phyloP scores from a whole-genome alignment of 2,888 invertebrate species.

The Limenitis camilla region DNA sequence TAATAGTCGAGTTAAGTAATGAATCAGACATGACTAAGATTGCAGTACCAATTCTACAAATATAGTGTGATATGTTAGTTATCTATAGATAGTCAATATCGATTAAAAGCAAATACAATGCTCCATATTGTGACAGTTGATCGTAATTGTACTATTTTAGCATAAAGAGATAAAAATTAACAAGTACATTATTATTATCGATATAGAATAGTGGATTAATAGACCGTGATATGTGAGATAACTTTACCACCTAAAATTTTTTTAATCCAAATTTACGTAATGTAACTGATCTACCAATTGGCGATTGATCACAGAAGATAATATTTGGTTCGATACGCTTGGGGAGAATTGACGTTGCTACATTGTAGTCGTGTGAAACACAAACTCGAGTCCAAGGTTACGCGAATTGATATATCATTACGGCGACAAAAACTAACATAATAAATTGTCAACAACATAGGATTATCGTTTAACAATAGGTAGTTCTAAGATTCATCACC shows the following conservation, averaged over 20 bases:
- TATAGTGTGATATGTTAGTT: slow-evolving; percentile 5
- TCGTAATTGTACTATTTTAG: neutral
- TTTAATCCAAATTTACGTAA: slow-evolving; percentile 13
- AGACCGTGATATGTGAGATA: too few relatives aligned
- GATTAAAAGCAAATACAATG: slow-evolving; percentile 6
- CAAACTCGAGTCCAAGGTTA: slow-evolving; percentile 61
- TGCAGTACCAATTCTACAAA: slow-evolving; percentile 6
- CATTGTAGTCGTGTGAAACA: slow-evolving; percentile 40
- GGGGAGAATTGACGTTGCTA: slow-evolving; percentile 52
- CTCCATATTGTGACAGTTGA: neutral
- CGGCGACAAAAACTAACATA: slow-evolving; percentile 41
- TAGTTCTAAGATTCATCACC: too few relatives aligned
- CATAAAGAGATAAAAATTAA: neutral
- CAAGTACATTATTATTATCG: too few relatives aligned
- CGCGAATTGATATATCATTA: slow-evolving; percentile 41
- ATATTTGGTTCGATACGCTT: slow-evolving; percentile 61
- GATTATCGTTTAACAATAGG: neutral
- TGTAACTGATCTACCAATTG: slow-evolving; percentile 49
- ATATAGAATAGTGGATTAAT: too few relatives aligned
- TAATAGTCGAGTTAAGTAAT: slow-evolving; percentile 12
- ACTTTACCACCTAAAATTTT: neutral
- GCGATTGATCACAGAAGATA: slow-evolving; percentile 61
- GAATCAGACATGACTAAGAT: slow-evolving; percentile 11
- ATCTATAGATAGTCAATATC: slow-evolving; percentile 3
- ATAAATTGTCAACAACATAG: slow-evolving; percentile 22